Conservation (phyloP, 2,797 vertebrate genomes). For the Eidolon dupreanum region DNA sequence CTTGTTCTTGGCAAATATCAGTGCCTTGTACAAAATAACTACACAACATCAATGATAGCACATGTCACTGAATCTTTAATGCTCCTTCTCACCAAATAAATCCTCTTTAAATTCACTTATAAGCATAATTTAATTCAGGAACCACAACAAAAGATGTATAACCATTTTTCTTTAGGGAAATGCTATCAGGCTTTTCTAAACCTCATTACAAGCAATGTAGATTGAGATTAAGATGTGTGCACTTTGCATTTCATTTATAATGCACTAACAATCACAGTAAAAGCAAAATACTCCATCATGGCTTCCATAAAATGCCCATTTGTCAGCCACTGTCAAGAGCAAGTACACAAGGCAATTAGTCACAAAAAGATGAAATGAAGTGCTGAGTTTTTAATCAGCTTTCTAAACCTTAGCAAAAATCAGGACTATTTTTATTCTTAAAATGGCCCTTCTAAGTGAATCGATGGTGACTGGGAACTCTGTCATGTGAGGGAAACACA, state of each 20-base stretch:
- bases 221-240: background rate
- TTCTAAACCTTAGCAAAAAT: constrained; percentile 47
- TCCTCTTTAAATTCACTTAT: background rate
- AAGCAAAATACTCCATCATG: constrained; percentile 33
- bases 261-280: constrained; percentile 27
- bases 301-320: constrained; percentile 23
- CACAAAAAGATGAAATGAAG: constrained; percentile 1
- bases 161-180: constrained; percentile 44
- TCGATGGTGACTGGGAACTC: background rate
- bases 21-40: background rate
- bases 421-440: constrained; percentile 15
- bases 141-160: background rate
- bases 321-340: constrained; percentile 38
- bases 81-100: background rate
- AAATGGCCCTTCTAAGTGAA: constrained; percentile 9
- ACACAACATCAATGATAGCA: background rate
- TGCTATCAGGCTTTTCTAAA: constrained; percentile 44
- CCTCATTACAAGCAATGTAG: constrained; percentile 61
- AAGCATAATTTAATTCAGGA: constrained; percentile 48
- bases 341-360: constrained; percentile 33
- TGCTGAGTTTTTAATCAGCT: background rate
- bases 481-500: background rate
- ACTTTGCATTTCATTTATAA: constrained; percentile 55
- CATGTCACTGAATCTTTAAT: background rate
- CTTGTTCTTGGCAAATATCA: background rate